These are phyloP conservation scores for Syngnathoides biaculeatus DNA, from an alignment of 2,113 vertebrate species.

Conservation along the genomic window DNA sequence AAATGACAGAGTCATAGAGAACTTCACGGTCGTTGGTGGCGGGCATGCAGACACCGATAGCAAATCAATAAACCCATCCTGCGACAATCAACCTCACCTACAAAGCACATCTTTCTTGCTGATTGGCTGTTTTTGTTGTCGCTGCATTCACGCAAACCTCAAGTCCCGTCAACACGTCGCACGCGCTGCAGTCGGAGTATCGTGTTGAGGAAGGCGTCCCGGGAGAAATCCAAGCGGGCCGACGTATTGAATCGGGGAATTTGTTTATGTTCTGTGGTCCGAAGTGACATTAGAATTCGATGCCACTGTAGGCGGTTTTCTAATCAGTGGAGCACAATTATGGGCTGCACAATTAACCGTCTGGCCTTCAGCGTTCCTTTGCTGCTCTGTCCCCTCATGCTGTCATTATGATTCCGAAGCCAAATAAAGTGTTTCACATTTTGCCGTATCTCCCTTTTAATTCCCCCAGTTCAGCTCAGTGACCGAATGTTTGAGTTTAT, in stretches of 20 bases:
- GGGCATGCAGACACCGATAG: constrained; percentile 17
- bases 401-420: background rate
- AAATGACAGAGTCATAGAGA: constrained; percentile 4
- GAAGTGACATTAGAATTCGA: constrained; percentile 43
- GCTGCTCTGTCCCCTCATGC: background rate
- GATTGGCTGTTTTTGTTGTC: constrained; percentile 32
- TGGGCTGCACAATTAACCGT: background rate
- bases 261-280: constrained; percentile 46
- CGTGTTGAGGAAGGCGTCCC: constrained; percentile 43
- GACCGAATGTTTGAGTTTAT: background rate
- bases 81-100: constrained; percentile 39
- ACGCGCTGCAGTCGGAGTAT: constrained; percentile 43
- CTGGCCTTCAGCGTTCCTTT: background rate
- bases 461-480: background rate
- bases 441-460: background rate
- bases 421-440: background rate
- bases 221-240: constrained; percentile 39
- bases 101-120: constrained; percentile 23
- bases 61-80: constrained; percentile 35
- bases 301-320: constrained; percentile 16
- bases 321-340: constrained; percentile 6
- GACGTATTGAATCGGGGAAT: constrained; percentile 35
- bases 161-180: constrained; percentile 41
- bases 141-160: constrained; percentile 35
- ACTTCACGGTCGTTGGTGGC: background rate